Base-by-base conservation (phyloP, 2,113 vertebrate species). In the Fregata magnificens region DNA sequence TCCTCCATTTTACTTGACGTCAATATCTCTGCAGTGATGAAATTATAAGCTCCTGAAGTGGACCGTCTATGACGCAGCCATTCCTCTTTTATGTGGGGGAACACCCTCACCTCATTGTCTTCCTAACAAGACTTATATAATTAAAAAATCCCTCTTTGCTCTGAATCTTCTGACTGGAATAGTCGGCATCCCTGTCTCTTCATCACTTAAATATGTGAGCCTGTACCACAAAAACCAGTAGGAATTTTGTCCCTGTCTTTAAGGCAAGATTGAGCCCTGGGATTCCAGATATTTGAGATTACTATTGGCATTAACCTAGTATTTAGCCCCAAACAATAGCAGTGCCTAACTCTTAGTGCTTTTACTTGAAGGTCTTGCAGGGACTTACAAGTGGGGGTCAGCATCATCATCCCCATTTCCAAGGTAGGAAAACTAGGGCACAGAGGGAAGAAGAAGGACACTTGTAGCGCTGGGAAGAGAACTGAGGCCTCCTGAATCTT, bases 1-100 rank as follows among this genome's bases (percentile, higher is more conserved):
- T 85, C 96, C 93, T 90, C 72, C 88, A 90, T 93, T 86, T 96
- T 93, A 73, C 67, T 95, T 97, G 97, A 93, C 88, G 93, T 96
- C 94, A 95, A 5, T 93, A 53, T 67, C 55, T 86, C 80, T 31
- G 58, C 73, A 84, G 55, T 90, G 86, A 96, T 84, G 90, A 91
- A 78, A 90, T 82, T 38, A 15, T 76, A 95, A 97, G 90, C 91
- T 95, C 90, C 93, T 93, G 80, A 88, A 96, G 67, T 49, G 78
- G 82, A 94, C 86, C 82, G 52, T 59, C 78, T 88, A 5, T 97
- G 96, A 97, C 74, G 84, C 91, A 94, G 91, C 74, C 74, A 9
- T 90, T 97, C 88, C 50, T 79, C 66, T 91, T 86, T 83, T 55
- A 71, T 79, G 56, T 65, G 79, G 63, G 74, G 78, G 42, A 95